Evolutionary conservation across 2,888 invertebrate species (phyloP).

Genomic region (Dromius quadrimaculatus): DNA sequence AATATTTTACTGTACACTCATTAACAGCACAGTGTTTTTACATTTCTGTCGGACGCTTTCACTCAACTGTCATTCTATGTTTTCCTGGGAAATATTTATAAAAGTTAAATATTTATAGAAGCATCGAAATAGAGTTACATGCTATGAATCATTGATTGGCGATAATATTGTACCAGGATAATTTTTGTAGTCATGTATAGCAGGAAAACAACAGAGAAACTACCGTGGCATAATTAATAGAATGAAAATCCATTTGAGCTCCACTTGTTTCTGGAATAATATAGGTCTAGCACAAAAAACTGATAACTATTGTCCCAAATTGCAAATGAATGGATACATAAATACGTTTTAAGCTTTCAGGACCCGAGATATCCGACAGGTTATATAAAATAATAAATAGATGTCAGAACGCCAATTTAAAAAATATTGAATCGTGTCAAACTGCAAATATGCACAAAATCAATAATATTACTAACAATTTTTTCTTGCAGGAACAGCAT

Average conservation of each 20-base stretch:
- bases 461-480: too few species aligned
- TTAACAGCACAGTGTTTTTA: constrained; percentile 39
- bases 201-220: constrained; percentile 13
- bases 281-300: too few species aligned
- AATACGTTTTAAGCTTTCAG: constrained; percentile 22
- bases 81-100: constrained; percentile 28
- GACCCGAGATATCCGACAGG: not conserved
- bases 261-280: constrained; percentile 22
- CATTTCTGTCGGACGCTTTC: constrained; percentile 31
- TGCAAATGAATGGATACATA: constrained; percentile 18
- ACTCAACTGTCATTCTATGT: constrained; percentile 36
- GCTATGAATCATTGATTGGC: constrained; percentile 22
- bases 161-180: constrained; percentile 27
- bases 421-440: constrained; percentile 2
- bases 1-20: constrained; percentile 48
- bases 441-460: too few species aligned
- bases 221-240: constrained; percentile 13
- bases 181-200: constrained; percentile 19
- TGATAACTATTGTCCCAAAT: constrained; percentile 18
- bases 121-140: constrained; percentile 27
- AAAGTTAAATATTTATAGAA: constrained; percentile 38
- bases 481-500: too few species aligned
- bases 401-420: not conserved
- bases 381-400: constrained; percentile 19
- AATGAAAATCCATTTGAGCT: constrained; percentile 25